Conservation (phyloP, 2,113 vertebrate genomes). For the Sceloporus tristichus region DNA sequence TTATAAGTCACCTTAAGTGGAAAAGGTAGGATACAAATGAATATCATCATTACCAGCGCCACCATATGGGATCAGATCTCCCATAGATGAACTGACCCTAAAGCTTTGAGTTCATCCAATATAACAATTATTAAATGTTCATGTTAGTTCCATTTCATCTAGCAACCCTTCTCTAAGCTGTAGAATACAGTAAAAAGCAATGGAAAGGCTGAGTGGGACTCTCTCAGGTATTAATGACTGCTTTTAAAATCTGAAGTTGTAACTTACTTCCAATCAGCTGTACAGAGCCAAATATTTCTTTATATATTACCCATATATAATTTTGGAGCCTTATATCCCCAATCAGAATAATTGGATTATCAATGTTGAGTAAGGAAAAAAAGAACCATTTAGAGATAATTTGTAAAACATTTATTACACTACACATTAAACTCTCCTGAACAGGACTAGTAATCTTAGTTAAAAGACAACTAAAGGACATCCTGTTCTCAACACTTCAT, state of each 20-base stretch:
- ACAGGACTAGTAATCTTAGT: conserved; percentile 14
- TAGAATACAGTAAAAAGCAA: conserved; percentile 8
- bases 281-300: background rate
- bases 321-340: background rate
- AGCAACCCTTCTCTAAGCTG: background rate
- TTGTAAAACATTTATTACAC: background rate
- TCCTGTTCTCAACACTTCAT: background rate
- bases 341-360: background rate
- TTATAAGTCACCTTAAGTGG: too few species aligned
- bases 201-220: too few species aligned
- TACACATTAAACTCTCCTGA: conserved; percentile 8
- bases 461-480: conserved; percentile 26
- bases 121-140: background rate
- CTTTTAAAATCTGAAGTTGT: conserved; percentile 6
- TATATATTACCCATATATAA: background rate
- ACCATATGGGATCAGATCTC: background rate
- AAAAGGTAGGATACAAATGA: too few species aligned
- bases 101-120: background rate
- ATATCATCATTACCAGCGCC: too few species aligned
- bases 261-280: background rate
- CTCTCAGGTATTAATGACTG: background rate
- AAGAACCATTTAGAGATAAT: background rate
- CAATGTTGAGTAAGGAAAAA: background rate
- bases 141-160: conserved; percentile 17
- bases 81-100: background rate